A percentile compares a stretch with the other conserved stretches of the same genome.
Conservation (phyloP, 2,888 invertebrate genomes). For the Aphodius sticticus region DNA sequence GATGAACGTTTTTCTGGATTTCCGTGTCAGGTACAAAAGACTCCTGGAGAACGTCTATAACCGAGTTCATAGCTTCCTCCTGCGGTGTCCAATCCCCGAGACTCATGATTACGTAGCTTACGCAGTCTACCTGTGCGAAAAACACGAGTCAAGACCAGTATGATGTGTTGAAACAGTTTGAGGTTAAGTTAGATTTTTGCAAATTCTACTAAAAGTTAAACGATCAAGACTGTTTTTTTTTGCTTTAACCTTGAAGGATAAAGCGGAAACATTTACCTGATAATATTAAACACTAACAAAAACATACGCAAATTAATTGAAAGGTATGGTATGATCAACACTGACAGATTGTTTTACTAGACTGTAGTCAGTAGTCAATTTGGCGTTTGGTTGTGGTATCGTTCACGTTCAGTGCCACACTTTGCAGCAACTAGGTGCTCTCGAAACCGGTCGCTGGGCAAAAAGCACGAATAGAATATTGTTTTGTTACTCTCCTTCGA, state of each 20-base stretch:
- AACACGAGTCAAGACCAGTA: conserved; percentile 17
- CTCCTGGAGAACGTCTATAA: conserved; percentile 94
- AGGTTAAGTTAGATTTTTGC: conserved; percentile 30
- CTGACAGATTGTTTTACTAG: conserved; percentile 27
- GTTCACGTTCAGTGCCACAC: neutral
- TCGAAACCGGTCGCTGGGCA: neutral
- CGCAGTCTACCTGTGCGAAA: conserved; percentile 26
- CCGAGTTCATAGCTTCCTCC: conserved; percentile 93
- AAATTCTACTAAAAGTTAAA: conserved; percentile 25
- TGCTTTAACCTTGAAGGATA: neutral
- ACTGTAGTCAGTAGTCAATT: neutral
- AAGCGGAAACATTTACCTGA: conserved; percentile 30
- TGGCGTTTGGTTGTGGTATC: neutral
- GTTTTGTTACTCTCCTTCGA: neutral
- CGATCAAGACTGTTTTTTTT: conserved; percentile 11
- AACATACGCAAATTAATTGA: conserved; percentile 36
- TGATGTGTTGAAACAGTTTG: conserved; percentile 23
- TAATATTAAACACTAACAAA: conserved; percentile 35
- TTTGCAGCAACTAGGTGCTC: neutral
- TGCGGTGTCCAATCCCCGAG: conserved; percentile 89
- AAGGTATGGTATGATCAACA: conserved; percentile 30
- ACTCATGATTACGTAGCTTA: conserved; percentile 57
- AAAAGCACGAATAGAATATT: neutral
- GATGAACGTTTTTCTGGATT: conserved; percentile 94
- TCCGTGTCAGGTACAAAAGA: conserved; percentile 97